These are phyloP conservation scores for Saimiri boliviensis DNA, from an alignment of 2,113 vertebrate genomes.

Conservation along the genomic window DNA sequence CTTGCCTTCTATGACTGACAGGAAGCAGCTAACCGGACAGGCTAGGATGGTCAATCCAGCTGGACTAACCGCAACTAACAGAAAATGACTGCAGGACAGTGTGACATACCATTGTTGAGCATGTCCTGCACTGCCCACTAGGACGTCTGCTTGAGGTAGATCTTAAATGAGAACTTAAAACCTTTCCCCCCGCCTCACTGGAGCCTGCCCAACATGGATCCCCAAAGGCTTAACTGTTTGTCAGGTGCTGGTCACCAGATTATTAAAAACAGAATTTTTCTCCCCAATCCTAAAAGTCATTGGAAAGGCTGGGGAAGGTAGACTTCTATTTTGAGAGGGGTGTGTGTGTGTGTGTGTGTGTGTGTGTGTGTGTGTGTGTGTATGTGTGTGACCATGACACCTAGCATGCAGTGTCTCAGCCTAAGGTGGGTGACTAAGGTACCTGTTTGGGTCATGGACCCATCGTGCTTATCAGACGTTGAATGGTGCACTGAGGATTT, in stretches of 20 bases:
- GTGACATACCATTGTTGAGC: background rate
- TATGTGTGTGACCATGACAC: background rate
- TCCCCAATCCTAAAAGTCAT: background rate
- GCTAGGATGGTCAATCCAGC: background rate
- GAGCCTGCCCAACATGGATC: background rate
- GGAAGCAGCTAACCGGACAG: background rate
- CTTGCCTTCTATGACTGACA: background rate
- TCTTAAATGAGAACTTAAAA: background rate
- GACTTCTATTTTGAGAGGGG: background rate
- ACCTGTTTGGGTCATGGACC: background rate
- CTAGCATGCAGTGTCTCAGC: background rate
- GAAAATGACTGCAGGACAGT: background rate
- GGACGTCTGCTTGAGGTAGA: background rate
- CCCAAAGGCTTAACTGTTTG: background rate
- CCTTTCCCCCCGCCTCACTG: background rate
- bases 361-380: too few species aligned
- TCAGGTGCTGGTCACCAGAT: background rate
- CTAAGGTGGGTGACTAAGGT: background rate
- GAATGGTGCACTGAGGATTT: background rate
- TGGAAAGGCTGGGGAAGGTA: background rate
- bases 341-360: background rate
- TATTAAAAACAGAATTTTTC: background rate
- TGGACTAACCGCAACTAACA: background rate
- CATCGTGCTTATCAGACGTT: background rate
- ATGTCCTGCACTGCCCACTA: background rate